A percentile compares a stretch with the other conserved stretches of the same genome.
phyloP scores from a whole-genome alignment of 2,113 vertebrate genomes.

The Sceloporus undulatus region DNA sequence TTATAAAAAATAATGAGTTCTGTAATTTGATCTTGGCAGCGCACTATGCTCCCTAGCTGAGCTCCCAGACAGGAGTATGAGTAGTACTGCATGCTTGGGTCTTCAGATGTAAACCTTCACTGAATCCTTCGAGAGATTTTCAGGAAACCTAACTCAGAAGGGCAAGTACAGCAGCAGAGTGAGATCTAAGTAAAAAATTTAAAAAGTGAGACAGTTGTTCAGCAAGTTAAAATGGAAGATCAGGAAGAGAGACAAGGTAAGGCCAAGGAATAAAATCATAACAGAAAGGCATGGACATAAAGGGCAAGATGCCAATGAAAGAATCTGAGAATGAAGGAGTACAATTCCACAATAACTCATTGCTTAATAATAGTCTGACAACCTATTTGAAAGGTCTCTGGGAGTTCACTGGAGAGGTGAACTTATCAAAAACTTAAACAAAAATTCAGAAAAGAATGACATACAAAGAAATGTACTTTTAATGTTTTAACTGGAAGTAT shows the following conservation, averaged over 20 bases:
- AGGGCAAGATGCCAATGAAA: not conserved
- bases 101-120: not conserved
- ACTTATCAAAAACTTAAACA: constrained; percentile 39
- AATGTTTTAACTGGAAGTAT: constrained; percentile 24
- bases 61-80: not conserved
- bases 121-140: not conserved
- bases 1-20: not conserved
- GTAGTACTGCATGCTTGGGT: not conserved
- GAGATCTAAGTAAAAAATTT: not conserved
- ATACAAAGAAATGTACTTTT: constrained; percentile 26
- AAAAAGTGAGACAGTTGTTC: not conserved
- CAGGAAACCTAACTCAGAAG: not conserved
- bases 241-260: not conserved
- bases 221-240: not conserved
- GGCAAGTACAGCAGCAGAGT: not conserved
- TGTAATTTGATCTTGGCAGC: not conserved
- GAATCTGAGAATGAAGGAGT: not conserved
- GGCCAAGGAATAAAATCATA: not conserved
- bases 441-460: constrained; percentile 41
- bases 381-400: constrained; percentile 1
- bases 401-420: constrained; percentile 44
- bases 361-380: not conserved
- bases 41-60: not conserved
- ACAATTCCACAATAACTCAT: not conserved
- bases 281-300: not conserved